phyloP scores from a whole-genome alignment of 1,140 invertebrate genomes.

The Hypsibius dujardini region DNA sequence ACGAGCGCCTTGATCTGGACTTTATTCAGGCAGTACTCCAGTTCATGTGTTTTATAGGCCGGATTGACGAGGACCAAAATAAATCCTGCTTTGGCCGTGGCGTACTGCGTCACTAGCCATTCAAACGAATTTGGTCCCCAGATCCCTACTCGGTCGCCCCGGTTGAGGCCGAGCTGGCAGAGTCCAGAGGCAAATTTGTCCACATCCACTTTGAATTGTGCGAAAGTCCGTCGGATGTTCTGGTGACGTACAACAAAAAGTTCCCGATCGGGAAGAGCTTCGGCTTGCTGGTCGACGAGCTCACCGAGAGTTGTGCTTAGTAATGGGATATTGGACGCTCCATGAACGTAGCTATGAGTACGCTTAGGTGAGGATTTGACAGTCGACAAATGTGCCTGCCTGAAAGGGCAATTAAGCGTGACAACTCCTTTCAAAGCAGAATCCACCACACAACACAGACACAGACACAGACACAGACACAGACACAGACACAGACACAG shows the following conservation, averaged over 20 bases:
- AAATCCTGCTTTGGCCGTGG: conserved; percentile 58
- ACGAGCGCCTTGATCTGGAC: conserved; percentile 54
- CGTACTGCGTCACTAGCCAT: conserved; percentile 61
- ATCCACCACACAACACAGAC: no score
- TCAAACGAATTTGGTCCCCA: conserved; percentile 69
- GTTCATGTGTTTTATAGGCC: conserved; percentile 51
- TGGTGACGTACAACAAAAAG: conserved; percentile 45
- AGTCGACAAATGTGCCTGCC: no score
- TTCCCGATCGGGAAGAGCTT: conserved; percentile 40
- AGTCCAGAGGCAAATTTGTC: conserved; percentile 64
- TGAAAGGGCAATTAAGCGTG: no score
- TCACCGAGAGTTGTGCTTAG: conserved; percentile 44
- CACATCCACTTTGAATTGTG: conserved; percentile 43
- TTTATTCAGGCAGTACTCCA: conserved; percentile 60
- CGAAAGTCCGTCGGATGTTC: conserved; percentile 43
- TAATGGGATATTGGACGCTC: conserved; percentile 34
- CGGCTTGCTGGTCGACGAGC: conserved; percentile 39
- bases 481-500: no score
- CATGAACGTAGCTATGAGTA: neutral
- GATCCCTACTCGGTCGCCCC: conserved; percentile 64
- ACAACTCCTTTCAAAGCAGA: no score
- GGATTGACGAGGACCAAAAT: conserved; percentile 69
- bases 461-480: no score
- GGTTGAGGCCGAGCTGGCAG: conserved; percentile 50
- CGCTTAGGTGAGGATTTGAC: neutral